Base-by-base conservation (phyloP, 2,797 vertebrate species). In the Rhodeus uyekii region DNA sequence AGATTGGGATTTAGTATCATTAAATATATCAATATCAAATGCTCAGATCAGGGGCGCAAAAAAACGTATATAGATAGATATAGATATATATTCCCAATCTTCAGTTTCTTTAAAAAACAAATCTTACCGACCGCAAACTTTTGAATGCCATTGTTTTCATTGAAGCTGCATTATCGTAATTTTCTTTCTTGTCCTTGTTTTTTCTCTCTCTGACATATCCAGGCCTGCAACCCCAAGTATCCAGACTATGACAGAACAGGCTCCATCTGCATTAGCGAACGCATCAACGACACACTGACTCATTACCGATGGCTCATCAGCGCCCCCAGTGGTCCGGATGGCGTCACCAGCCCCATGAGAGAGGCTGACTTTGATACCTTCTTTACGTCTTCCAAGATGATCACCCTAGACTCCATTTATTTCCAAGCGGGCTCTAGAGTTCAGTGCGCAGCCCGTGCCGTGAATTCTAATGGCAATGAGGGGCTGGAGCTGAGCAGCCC, bases 321-420 rank as follows among this genome's bases (percentile, higher is more conserved):
- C 1, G 96, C 96, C 61, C 97, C 97, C 4, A 92, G 95, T 0
- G 95, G 97, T 48, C 90, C 94, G 0, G 95, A 97, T 13, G 96
- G 96, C 0, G 95, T 98, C 82, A 96, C 96, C 85, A 96, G 95
- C 87, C 96, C 97, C 87, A 95, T 98, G 96, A 95, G 92, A 85
- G 97, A 98, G 88, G 94, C 95, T 80, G 97, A 98, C 92, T 96
- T 96, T 16, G 95, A 99, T 89, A 99, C 97, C 22, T 99, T 98
- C 92, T 98, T 98, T 80, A 97, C 97, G 0, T 97, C 97, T 10
- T 96, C 97, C 81, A 98, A 98, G 93, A 95, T 94, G 89, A 96
- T 98, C 89, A 95, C 96, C 0, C 81, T 99, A 5, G 97, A 98
- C 90, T 97, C 97, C 34, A 93, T 99, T 87, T 98, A 98, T 93